phyloP scores from a whole-genome alignment of 2,888 invertebrate genomes.

The Galeruca laticollis region DNA sequence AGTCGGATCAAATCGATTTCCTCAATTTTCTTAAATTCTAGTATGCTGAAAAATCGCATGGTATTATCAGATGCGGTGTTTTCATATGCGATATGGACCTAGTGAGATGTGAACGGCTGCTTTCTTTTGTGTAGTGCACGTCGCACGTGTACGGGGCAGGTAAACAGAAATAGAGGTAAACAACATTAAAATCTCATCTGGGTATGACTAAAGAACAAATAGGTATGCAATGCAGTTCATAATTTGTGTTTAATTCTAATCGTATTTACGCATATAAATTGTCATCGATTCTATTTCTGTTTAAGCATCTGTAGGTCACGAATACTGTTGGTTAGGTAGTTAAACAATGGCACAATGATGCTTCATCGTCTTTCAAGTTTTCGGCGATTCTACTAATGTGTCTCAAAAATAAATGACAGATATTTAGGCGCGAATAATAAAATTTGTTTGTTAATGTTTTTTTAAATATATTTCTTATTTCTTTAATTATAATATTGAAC shows the following conservation, averaged over 20 bases:
- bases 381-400: background rate
- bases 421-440: too few species aligned
- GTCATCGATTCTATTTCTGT: background rate
- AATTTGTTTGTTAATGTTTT: too few species aligned
- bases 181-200: slow-evolving; percentile 46
- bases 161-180: slow-evolving; percentile 51
- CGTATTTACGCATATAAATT: background rate
- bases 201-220: background rate
- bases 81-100: slow-evolving; percentile 31
- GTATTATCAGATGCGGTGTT: slow-evolving; percentile 27
- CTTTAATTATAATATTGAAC: too few species aligned
- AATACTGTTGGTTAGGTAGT: too few species aligned
- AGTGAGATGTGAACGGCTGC: slow-evolving; percentile 40
- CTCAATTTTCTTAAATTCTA: slow-evolving; percentile 26
- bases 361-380: background rate
- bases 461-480: too few species aligned
- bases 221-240: background rate
- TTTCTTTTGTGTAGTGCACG: slow-evolving; percentile 42
- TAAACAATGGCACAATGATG: background rate
- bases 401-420: too few species aligned
- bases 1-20: slow-evolving; percentile 28
- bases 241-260: background rate
- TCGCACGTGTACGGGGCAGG: slow-evolving; percentile 51
- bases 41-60: slow-evolving; percentile 21
- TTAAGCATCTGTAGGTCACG: background rate